Percentiles rank a stretch among this genome's conserved stretches.
Conservation (phyloP, 2,888 invertebrate genomes). For the Notocelia uddmanniana region DNA sequence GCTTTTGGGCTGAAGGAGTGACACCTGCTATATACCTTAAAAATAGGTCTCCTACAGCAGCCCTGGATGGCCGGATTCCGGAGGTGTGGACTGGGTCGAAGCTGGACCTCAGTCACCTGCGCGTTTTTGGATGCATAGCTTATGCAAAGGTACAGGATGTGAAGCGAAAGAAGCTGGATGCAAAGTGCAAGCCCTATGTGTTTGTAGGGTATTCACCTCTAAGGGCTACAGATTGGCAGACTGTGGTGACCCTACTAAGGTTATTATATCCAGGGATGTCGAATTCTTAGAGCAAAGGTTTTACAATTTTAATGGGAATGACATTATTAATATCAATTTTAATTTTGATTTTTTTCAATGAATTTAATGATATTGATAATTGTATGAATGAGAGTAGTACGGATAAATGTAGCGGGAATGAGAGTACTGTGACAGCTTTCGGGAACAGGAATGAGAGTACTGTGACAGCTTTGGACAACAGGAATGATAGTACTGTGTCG, state of each 20-base stretch:
- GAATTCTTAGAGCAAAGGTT: slow-evolving; percentile 1
- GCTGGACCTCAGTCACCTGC: slow-evolving; percentile 3
- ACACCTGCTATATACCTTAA: slow-evolving; percentile 1
- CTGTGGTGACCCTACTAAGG: slow-evolving; percentile 10
- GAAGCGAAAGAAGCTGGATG: no score
- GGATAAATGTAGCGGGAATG: not conserved
- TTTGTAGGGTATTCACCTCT: slow-evolving; percentile 19
- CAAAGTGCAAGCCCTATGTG: no score
- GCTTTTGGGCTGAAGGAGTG: slow-evolving; percentile 10
- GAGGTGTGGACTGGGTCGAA: slow-evolving; percentile 24
- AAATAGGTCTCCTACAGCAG: slow-evolving; percentile 4
- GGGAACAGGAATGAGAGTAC: no score
- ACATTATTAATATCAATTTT: not conserved
- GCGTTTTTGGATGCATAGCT: no score
- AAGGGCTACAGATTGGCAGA: slow-evolving; percentile 21
- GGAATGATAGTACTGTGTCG: no score
- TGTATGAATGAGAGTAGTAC: not conserved
- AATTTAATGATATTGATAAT: not conserved
- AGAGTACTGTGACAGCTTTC: not conserved
- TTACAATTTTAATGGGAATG: not conserved
- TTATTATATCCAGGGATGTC: slow-evolving; percentile 12
- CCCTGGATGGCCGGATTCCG: slow-evolving; percentile 14
- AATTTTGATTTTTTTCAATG: not conserved
- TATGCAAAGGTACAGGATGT: no score
- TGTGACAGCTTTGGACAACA: no score